Conservation (phyloP, 2,888 invertebrate genomes). For the Melinaea menophilus region DNA sequence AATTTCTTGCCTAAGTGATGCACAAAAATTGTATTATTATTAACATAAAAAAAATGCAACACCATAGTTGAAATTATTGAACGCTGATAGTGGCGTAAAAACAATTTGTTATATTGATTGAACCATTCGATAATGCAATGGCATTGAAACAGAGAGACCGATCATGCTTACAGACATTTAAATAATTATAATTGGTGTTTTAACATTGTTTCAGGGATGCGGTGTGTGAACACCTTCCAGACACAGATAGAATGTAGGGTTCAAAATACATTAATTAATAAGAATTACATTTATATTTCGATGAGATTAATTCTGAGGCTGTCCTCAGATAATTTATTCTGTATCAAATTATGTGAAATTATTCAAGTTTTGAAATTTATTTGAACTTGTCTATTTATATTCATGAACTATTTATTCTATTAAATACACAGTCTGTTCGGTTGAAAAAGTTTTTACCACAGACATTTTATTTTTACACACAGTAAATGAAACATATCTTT, state of each 20-base stretch:
- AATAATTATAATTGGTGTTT: not conserved
- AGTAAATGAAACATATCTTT: constrained; percentile 10
- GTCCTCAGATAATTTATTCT: too few species aligned
- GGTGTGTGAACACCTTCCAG: too few species aligned
- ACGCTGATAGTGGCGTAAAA: constrained; percentile 18
- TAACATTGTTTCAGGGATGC: not conserved
- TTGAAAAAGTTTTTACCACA: not conserved
- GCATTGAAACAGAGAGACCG: constrained; percentile 12
- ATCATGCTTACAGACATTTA: constrained; percentile 9
- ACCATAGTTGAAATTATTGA: not conserved
- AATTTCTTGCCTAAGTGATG: too few species aligned
- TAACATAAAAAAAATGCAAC: too few species aligned
- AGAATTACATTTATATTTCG: too few species aligned
- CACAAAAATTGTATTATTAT: too few species aligned
- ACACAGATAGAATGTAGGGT: too few species aligned
- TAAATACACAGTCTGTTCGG: constrained; percentile 2
- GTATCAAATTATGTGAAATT: not conserved
- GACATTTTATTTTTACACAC: constrained; percentile 1
- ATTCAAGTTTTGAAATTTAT: constrained; percentile 1
- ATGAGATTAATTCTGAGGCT: too few species aligned
- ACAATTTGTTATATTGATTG: constrained; percentile 26
- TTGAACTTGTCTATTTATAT: constrained; percentile 2
- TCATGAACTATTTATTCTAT: constrained; percentile 8
- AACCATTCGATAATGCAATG: constrained; percentile 19
- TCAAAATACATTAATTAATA: too few species aligned